Evolutionary conservation across 2,797 vertebrate genomes (phyloP).

Genomic region (Austrolebias charrua): DNA sequence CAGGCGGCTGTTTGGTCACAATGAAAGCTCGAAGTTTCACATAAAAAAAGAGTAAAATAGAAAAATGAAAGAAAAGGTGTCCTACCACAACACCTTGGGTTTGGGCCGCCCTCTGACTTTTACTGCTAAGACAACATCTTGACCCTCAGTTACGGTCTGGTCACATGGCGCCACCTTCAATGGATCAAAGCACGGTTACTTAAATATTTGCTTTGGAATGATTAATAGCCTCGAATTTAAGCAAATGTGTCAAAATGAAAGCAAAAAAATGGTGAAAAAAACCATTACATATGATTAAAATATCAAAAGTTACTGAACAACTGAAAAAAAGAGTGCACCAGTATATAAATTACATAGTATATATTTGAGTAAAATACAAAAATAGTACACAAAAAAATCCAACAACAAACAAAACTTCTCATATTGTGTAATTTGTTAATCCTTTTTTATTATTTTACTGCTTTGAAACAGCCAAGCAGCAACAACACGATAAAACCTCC

Average conservation of each 20-base stretch:
- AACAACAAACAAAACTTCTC: too few relatives aligned
- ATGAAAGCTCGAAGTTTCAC: conserved; percentile 10
- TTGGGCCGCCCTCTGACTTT: conserved; percentile 86
- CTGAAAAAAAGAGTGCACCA: too few relatives aligned
- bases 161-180: conserved; percentile 84
- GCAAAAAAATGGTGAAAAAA: background rate
- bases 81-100: conserved; percentile 91
- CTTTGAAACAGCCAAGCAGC: too few relatives aligned
- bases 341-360: too few relatives aligned
- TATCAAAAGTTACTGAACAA: too few relatives aligned
- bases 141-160: conserved; percentile 84
- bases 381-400: too few relatives aligned
- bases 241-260: background rate
- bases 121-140: conserved; percentile 85
- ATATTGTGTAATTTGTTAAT: too few relatives aligned
- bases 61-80: conserved; percentile 4
- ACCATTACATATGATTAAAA: background rate
- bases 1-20: conserved; percentile 3
- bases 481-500: too few relatives aligned
- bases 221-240: background rate
- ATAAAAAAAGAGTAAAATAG: too few relatives aligned
- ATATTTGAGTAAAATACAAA: too few relatives aligned
- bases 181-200: background rate
- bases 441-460: too few relatives aligned
- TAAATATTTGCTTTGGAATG: background rate